A percentile compares a stretch with the other conserved stretches of the same genome.
Evolutionary conservation across 1,140 invertebrate genomes (phyloP).

Genomic region (Cotesia chilonis): DNA sequence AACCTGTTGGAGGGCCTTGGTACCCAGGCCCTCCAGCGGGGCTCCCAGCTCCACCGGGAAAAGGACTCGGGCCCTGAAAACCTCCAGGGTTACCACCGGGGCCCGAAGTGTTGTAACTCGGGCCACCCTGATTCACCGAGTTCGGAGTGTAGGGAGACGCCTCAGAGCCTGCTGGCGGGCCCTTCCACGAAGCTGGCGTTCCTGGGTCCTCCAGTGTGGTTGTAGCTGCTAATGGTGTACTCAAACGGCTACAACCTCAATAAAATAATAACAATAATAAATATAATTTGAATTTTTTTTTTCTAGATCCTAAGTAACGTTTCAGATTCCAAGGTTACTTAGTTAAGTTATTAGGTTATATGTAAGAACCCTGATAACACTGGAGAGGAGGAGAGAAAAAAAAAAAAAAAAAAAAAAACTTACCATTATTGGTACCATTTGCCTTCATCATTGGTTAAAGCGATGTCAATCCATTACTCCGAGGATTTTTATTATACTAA

Average conservation of each 20-base stretch:
- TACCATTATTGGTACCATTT: slow-evolving; percentile 66
- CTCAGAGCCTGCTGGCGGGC: slow-evolving; percentile 72
- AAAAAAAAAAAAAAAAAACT: slow-evolving; percentile 39
- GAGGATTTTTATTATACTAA: slow-evolving; percentile 37
- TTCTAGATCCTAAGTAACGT: too few species aligned
- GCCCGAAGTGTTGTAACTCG: slow-evolving; percentile 63
- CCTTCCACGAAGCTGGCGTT: slow-evolving; percentile 72
- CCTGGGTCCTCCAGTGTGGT: slow-evolving; percentile 76
- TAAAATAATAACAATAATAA: slow-evolving; percentile 36
- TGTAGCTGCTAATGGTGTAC: slow-evolving; percentile 72
- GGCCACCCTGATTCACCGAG: slow-evolving; percentile 63
- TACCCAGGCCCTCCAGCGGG: slow-evolving; percentile 71
- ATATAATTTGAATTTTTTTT: too few species aligned
- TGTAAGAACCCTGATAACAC: too few species aligned
- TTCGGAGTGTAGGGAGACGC: slow-evolving; percentile 70
- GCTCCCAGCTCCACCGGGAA: slow-evolving; percentile 73
- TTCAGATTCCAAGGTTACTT: too few species aligned
- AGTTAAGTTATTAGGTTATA: too few species aligned
- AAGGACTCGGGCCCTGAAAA: slow-evolving; percentile 70
- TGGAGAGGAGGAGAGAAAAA: too few species aligned
- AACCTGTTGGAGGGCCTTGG: slow-evolving; percentile 75
- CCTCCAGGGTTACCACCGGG: slow-evolving; percentile 65
- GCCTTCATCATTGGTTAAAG: slow-evolving; percentile 61
- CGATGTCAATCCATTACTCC: slow-evolving; percentile 58
- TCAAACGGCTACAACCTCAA: slow-evolving; percentile 74